Conservation (phyloP, 2,113 vertebrate genomes). For the Benitochromis conjunctus region DNA sequence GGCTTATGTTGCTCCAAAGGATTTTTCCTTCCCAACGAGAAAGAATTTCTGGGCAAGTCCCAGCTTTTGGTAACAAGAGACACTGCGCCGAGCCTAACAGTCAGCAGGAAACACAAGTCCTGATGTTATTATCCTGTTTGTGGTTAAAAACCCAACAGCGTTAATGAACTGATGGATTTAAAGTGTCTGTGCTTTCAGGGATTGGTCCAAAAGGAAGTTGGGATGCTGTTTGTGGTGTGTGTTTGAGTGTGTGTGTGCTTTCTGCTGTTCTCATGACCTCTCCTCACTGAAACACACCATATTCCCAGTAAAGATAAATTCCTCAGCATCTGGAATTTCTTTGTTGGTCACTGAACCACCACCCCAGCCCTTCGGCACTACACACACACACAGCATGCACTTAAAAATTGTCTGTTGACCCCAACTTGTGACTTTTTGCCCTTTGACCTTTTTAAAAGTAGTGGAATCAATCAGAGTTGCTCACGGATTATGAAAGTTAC, state of each 20-base stretch:
- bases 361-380: background rate
- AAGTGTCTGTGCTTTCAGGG: background rate
- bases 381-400: conserved; percentile 16
- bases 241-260: conserved; percentile 1
- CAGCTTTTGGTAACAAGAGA: background rate
- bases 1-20: background rate
- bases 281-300: conserved; percentile 18
- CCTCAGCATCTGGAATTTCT: conserved; percentile 57
- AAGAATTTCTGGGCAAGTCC: background rate
- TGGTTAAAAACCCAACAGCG: background rate
- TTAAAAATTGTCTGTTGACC: conserved; percentile 50
- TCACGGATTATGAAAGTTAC: background rate
- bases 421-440: conserved; percentile 5
- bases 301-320: conserved; percentile 60
- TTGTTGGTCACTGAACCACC: conserved; percentile 36
- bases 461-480: conserved; percentile 2
- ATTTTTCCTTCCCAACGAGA: background rate
- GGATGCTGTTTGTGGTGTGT: background rate
- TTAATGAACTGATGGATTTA: background rate
- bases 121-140: background rate
- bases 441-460: conserved; percentile 37
- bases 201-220: background rate
- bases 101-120: background rate
- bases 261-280: conserved; percentile 70
- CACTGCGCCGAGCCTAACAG: background rate